These are phyloP conservation scores for Trichosurus vulpecula DNA, from an alignment of 2,797 vertebrate species.

Conservation along the genomic window DNA sequence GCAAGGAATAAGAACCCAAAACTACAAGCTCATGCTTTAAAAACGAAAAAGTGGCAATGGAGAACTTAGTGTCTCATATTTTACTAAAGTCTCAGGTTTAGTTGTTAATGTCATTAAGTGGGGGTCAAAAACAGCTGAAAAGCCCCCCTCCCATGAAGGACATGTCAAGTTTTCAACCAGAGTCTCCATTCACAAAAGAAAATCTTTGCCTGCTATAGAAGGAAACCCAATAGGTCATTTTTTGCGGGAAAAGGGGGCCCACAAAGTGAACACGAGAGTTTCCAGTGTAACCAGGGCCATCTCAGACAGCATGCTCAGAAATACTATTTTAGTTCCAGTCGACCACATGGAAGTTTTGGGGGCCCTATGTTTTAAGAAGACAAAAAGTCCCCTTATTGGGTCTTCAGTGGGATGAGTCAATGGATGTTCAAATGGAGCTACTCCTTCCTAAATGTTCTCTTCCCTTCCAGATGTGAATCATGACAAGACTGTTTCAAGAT, in stretches of 20 bases:
- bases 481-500: not conserved
- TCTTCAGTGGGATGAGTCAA: not conserved
- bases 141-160: not conserved
- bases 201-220: fast-evolving
- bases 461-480: not conserved
- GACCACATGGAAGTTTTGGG: not conserved
- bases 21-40: not conserved
- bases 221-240: fast-evolving
- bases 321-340: not conserved
- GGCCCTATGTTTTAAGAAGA: not conserved
- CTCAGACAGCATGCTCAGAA: not conserved
- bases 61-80: not conserved
- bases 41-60: too few species aligned
- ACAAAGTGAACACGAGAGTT: not conserved
- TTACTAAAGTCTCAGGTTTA: not conserved
- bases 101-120: not conserved
- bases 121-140: not conserved
- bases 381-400: not conserved
- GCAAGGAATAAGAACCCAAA: not conserved
- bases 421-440: not conserved
- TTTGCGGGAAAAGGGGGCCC: not conserved
- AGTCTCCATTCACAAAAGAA: not conserved
- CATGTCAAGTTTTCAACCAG: fast-evolving
- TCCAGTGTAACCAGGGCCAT: not conserved
- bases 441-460: not conserved